phyloP scores from a whole-genome alignment of 37 sponge, comb jelly and placozoan genomes.

The Chondrilla cf. caribensis region DNA sequence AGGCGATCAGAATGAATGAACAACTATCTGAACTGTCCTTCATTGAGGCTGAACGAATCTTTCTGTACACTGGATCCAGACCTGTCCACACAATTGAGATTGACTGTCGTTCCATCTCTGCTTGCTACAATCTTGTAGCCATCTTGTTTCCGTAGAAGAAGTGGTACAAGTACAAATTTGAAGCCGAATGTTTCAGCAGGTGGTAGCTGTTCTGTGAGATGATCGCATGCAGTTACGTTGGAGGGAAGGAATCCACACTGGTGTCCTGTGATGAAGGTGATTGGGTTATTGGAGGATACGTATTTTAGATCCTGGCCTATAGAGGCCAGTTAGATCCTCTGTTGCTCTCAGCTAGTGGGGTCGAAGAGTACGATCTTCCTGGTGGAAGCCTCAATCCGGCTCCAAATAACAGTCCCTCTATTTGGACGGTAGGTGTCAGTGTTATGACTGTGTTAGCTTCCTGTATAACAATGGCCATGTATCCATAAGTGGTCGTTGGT shows the following conservation, averaged over 20 bases:
- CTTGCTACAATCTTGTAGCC: slow-evolving; percentile 1
- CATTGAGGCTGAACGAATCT: neutral
- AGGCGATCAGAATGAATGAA: neutral
- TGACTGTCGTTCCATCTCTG: neutral
- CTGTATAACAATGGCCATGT: slow-evolving; percentile 30
- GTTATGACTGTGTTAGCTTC: slow-evolving; percentile 51
- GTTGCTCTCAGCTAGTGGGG: neutral
- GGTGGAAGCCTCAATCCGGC: neutral
- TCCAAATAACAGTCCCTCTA: neutral
- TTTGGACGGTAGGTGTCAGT: slow-evolving; percentile 9
- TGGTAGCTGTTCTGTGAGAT: slow-evolving; percentile 32
- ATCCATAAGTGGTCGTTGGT: neutral
- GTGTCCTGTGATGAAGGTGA: slow-evolving; percentile 44
- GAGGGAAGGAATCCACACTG: slow-evolving; percentile 39
- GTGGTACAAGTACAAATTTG: slow-evolving; percentile 1
- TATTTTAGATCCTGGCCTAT: slow-evolving; percentile 1
- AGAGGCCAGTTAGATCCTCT: slow-evolving; percentile 23
- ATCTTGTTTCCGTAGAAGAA: neutral
- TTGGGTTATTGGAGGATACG: slow-evolving; percentile 16
- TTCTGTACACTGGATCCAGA: neutral
- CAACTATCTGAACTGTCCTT: neutral
- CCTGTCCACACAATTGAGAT: neutral
- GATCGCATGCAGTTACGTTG: slow-evolving; percentile 26
- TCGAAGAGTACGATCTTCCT: neutral
- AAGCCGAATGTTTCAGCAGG: slow-evolving; percentile 9